Percentiles rank a stretch among this genome's conserved stretches.
Evolutionary conservation across 2,888 invertebrate genomes (phyloP).

Genomic region (Oeneis ivallda): DNA sequence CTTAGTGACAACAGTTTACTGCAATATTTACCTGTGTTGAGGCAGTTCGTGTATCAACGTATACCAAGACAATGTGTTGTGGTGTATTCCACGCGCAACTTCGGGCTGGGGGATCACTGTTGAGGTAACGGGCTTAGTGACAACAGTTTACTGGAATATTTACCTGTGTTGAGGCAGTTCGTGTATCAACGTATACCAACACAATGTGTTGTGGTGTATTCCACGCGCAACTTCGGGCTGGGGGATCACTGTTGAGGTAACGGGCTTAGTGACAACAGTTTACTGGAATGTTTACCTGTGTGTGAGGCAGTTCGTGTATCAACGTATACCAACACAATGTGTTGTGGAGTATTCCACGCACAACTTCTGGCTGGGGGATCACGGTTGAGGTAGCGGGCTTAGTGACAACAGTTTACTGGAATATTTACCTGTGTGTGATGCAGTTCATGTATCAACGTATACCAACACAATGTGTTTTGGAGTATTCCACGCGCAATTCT

Average conservation of each 20-base stretch:
- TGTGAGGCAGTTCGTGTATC: background rate
- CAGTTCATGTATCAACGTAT: background rate
- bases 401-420: too few relatives aligned
- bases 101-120: too few relatives aligned
- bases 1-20: too few relatives aligned
- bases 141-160: too few relatives aligned
- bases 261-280: too few relatives aligned
- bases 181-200: conserved; percentile 81
- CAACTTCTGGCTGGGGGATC: background rate
- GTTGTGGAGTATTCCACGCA: background rate
- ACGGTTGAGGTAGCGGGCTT: too few relatives aligned
- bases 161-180: conserved; percentile 56
- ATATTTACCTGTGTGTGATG: background rate
- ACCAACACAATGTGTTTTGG: too few relatives aligned
- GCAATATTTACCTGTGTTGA: conserved; percentile 37
- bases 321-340: background rate
- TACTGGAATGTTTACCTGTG: background rate
- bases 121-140: too few relatives aligned
- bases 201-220: background rate
- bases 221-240: background rate
- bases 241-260: too few relatives aligned
- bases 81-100: too few relatives aligned
- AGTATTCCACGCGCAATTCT: background rate
- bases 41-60: conserved; percentile 69
- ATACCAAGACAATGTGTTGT: too few relatives aligned